These are phyloP conservation scores for Erethizon dorsatum DNA, from an alignment of 2,797 vertebrate species.

Conservation along the genomic window DNA sequence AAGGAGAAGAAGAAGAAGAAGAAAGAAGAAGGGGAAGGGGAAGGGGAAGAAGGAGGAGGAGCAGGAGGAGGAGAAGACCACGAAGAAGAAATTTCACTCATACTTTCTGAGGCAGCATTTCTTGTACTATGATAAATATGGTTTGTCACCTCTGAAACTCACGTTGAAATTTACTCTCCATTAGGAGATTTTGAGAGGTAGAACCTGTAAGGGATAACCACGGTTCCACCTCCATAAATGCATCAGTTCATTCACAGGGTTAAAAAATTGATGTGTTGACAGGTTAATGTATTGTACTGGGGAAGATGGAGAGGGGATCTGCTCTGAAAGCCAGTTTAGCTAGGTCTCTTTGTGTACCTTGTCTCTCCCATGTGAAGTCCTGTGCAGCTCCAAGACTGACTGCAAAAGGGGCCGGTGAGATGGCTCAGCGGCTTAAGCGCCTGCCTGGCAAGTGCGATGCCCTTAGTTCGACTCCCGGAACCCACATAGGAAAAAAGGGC, in stretches of 20 bases:
- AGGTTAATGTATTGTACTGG: not conserved
- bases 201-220: not conserved
- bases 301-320: not conserved
- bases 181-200: not conserved
- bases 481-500: too few species aligned
- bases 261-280: not conserved
- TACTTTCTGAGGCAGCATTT: not conserved
- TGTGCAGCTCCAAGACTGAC: too few species aligned
- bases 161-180: not conserved
- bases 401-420: too few species aligned
- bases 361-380: not conserved
- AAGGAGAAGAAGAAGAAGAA: too few species aligned
- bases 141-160: not conserved
- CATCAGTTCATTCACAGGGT: not conserved
- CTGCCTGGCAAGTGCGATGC: too few species aligned
- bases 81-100: not conserved
- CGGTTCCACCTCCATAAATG: not conserved
- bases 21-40: too few species aligned
- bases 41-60: too few species aligned
- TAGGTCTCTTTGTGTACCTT: not conserved
- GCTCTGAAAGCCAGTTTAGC: not conserved
- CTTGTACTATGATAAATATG: not conserved
- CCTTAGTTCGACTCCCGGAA: too few species aligned
- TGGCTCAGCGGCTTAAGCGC: too few species aligned
- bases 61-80: too few species aligned